phyloP scores from a whole-genome alignment of 2,888 invertebrate species.

The Fragum whitleyi region DNA sequence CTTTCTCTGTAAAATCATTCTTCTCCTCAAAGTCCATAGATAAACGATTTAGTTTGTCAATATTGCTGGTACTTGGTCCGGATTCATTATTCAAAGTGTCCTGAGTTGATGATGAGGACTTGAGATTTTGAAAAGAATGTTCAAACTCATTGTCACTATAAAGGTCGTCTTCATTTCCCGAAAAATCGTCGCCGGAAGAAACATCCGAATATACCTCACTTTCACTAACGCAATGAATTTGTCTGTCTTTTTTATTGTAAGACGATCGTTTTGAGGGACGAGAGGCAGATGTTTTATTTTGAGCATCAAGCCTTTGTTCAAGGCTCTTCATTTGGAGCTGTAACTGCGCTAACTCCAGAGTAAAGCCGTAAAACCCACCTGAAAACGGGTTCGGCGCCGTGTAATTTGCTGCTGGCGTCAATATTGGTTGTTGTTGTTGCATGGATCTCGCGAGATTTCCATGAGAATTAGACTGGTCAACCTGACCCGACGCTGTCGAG shows the following conservation, averaged over 20 bases:
- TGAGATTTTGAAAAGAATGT: not conserved
- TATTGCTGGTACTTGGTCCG: not conserved
- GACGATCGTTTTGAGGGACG: not conserved
- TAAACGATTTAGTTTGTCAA: not conserved
- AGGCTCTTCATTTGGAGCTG: not conserved
- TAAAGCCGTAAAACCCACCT: not conserved
- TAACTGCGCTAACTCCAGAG: not conserved
- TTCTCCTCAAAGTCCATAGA: not conserved
- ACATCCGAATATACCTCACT: not conserved
- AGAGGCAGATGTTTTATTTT: not conserved
- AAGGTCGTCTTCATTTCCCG: not conserved
- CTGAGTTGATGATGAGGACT: not conserved
- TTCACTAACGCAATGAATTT: not conserved
- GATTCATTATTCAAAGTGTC: not conserved
- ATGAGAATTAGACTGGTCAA: too few species aligned
- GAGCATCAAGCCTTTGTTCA: not conserved
- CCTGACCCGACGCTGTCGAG: too few species aligned
- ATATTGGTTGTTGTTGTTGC: not conserved
- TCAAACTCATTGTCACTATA: not conserved
- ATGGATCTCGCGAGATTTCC: not conserved
- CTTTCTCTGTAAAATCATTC: not conserved
- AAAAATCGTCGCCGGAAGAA: not conserved
- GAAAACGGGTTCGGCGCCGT: slow-evolving; percentile 1
- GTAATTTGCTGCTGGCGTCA: not conserved
- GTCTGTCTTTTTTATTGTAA: not conserved